Evolutionary conservation across 2,113 vertebrate genomes (phyloP).

Genomic region (Chlorodrepanis virens): DNA sequence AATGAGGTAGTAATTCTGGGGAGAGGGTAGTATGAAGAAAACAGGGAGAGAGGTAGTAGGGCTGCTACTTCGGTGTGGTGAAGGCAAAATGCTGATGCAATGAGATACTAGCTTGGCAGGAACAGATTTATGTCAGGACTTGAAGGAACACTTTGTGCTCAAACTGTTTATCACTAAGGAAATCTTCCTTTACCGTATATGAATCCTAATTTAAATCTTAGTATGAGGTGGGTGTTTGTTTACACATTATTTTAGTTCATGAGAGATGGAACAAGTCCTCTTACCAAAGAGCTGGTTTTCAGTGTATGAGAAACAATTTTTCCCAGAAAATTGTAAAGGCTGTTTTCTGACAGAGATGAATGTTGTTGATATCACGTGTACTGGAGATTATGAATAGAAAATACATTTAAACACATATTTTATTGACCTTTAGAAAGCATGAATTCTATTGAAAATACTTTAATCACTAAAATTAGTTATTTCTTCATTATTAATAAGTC

Average conservation of each 20-base stretch:
- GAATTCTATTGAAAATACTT: background rate
- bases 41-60: background rate
- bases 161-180: constrained; percentile 18
- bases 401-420: background rate
- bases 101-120: background rate
- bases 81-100: background rate
- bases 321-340: background rate
- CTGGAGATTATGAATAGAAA: background rate
- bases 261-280: background rate
- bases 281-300: background rate
- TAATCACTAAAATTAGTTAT: background rate
- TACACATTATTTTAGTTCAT: background rate
- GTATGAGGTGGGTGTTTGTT: background rate
- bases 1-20: background rate
- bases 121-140: constrained; percentile 25
- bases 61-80: fast-evolving
- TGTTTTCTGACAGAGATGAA: background rate
- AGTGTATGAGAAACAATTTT: background rate
- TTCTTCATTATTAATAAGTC: background rate
- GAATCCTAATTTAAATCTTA: background rate
- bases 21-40: background rate
- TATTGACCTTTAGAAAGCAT: background rate
- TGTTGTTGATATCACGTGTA: background rate
- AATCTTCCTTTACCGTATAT: background rate
- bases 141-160: constrained; percentile 54